Conservation (phyloP, 2,113 vertebrate genomes). For the Myiozetetes cayanensis region DNA sequence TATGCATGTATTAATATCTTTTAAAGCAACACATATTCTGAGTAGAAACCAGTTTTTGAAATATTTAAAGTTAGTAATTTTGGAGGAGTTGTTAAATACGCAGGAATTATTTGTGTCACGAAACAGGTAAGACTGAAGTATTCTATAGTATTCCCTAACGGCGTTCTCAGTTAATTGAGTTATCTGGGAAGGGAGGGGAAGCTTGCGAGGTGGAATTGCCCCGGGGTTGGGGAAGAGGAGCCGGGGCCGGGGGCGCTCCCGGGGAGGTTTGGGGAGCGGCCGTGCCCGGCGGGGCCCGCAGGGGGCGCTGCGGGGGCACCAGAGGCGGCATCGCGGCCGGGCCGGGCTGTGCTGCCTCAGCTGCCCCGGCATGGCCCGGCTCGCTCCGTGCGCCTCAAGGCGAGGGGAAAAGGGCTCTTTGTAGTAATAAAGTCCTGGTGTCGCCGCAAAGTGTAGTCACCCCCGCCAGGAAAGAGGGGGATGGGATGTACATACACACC, state of each 20-base stretch:
- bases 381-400: not conserved
- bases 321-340: not conserved
- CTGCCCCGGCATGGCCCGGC: not conserved
- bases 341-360: not conserved
- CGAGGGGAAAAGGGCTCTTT: not conserved
- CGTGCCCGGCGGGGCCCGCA: not conserved
- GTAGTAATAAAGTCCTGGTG: rapidly evolving
- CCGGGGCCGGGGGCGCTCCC: too few species aligned
- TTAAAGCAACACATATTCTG: not conserved
- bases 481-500: rapidly evolving
- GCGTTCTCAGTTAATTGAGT: not conserved
- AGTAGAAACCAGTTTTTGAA: not conserved
- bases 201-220: not conserved
- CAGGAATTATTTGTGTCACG: not conserved
- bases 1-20: not conserved
- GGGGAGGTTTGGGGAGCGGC: not conserved
- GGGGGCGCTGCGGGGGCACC: not conserved
- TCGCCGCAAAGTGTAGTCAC: rapidly evolving
- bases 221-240: not conserved
- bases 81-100: not conserved
- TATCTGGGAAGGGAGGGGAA: not conserved
- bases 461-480: not conserved
- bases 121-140: not conserved
- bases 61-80: not conserved
- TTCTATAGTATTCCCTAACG: not conserved